phyloP scores from a whole-genome alignment of 2,797 vertebrate species.

The Pangasius djambal region DNA sequence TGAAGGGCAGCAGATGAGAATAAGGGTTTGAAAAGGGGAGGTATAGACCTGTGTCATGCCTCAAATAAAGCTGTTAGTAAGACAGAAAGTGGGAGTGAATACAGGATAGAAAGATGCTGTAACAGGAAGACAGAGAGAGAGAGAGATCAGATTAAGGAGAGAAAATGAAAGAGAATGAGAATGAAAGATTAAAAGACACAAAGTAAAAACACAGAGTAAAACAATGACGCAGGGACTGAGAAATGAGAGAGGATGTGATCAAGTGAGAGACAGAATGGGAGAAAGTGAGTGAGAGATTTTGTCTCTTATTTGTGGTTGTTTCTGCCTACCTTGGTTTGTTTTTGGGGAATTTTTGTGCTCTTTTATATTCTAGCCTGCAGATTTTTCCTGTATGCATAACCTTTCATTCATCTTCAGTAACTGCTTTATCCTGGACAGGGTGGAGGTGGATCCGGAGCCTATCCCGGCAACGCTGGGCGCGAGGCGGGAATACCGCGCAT shows the following conservation, averaged over 20 bases:
- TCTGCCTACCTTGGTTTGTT: not conserved
- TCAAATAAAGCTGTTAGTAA: constrained; percentile 49
- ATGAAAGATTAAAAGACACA: not conserved
- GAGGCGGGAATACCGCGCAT: not conserved
- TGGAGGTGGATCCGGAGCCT: not conserved
- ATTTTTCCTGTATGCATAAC: not conserved
- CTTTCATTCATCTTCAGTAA: constrained; percentile 2
- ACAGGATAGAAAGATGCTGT: not conserved
- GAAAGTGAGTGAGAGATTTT: not conserved
- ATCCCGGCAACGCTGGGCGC: not conserved
- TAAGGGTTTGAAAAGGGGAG: constrained; percentile 64
- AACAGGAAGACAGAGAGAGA: constrained; percentile 1
- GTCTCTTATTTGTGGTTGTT: not conserved
- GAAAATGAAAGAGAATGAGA: not conserved
- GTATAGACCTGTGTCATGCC: constrained; percentile 9
- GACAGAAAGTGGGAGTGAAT: constrained; percentile 25
- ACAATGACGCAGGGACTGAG: not conserved
- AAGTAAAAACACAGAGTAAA: not conserved
- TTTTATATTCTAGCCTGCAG: constrained; percentile 4
- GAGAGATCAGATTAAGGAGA: not conserved
- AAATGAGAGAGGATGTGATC: not conserved
- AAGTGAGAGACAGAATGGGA: not conserved
- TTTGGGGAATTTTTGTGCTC: not conserved
- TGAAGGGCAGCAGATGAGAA: constrained; percentile 69
- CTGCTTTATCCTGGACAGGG: not conserved